Conservation (phyloP, 2,113 vertebrate species). For the Ochotona princeps region DNA sequence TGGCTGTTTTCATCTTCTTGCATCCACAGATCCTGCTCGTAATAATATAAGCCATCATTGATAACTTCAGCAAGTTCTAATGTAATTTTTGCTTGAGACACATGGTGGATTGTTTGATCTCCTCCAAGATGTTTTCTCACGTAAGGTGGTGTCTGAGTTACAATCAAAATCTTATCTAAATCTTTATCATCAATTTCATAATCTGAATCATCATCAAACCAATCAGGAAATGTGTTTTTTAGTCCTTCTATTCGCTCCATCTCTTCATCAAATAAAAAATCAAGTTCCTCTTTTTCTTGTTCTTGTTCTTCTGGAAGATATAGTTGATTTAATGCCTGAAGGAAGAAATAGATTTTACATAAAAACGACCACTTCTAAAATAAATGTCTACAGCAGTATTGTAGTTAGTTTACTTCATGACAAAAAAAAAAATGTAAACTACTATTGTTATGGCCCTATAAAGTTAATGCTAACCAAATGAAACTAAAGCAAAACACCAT, state of each 20-base stretch:
- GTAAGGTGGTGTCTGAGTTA: slow-evolving; percentile 87
- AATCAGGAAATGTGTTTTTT: slow-evolving; percentile 85
- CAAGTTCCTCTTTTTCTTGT: slow-evolving; percentile 93
- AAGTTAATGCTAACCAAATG: background rate
- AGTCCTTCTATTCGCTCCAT: slow-evolving; percentile 83
- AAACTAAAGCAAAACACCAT: background rate
- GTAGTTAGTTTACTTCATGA: background rate
- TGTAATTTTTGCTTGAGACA: slow-evolving; percentile 84
- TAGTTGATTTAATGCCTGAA: slow-evolving; percentile 81
- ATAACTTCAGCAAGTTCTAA: slow-evolving; percentile 87
- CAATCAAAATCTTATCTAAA: slow-evolving; percentile 89
- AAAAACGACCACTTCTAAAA: background rate
- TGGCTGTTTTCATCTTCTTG: slow-evolving; percentile 80
- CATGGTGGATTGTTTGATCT: slow-evolving; percentile 79
- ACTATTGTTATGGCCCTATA: background rate
- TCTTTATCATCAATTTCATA: slow-evolving; percentile 90
- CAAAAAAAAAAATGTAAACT: background rate
- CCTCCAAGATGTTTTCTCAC: slow-evolving; percentile 85
- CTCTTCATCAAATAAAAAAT: slow-evolving; percentile 92
- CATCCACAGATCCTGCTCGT: slow-evolving; percentile 88
- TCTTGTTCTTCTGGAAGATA: slow-evolving; percentile 82
- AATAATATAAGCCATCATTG: slow-evolving; percentile 88
- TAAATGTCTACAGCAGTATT: background rate
- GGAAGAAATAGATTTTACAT: slow-evolving; percentile 41
- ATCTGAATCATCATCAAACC: slow-evolving; percentile 88